phyloP scores from a whole-genome alignment of 1,140 invertebrate species.

The Doryteuthis pealeii region DNA sequence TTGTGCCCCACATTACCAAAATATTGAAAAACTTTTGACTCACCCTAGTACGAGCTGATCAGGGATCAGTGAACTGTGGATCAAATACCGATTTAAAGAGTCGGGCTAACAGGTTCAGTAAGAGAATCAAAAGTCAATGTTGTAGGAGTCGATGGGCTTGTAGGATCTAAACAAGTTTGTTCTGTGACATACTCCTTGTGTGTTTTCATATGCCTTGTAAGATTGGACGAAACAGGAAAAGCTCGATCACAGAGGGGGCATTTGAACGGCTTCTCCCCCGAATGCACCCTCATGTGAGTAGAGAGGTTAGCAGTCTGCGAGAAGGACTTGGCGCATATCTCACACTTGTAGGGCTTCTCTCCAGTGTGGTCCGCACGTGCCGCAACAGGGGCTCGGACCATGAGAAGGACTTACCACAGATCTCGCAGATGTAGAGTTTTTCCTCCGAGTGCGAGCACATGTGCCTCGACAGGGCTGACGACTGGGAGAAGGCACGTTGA shows the following conservation, averaged over 20 bases:
- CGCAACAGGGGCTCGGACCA: constrained; percentile 64
- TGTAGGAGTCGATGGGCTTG: no score
- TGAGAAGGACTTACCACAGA: constrained; percentile 68
- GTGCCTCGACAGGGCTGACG: not conserved
- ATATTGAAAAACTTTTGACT: no score
- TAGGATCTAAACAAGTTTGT: no score
- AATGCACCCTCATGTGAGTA: not conserved
- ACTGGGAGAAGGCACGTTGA: not conserved
- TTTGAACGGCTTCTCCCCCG: constrained; percentile 9
- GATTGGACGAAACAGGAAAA: not conserved
- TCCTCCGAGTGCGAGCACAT: constrained; percentile 23
- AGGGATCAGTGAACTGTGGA: no score
- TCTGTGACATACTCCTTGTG: not conserved
- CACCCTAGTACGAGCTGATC: no score
- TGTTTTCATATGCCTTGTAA: not conserved
- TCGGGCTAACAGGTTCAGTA: no score
- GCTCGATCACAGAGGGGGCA: constrained; percentile 1
- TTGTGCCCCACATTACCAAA: no score
- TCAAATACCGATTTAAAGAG: no score
- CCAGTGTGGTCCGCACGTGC: constrained; percentile 63
- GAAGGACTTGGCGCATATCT: constrained; percentile 8
- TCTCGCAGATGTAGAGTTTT: constrained; percentile 21
- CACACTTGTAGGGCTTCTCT: constrained; percentile 14
- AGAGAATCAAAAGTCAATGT: no score
- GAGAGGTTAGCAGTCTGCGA: not conserved